phyloP scores from a whole-genome alignment of 2,888 invertebrate species.

The Empis stercorea region DNA sequence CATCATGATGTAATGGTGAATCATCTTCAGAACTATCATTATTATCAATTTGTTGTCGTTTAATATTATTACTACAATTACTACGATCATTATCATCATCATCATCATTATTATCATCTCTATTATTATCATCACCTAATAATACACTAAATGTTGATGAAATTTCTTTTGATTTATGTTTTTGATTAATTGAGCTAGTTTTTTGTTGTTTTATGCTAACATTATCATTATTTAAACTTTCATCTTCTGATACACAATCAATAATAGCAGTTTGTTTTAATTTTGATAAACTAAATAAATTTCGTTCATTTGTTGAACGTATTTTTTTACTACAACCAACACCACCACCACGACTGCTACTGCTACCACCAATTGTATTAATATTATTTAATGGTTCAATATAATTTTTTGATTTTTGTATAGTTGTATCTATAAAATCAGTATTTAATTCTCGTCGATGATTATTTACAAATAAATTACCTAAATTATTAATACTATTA shows the following conservation, averaged over 20 bases:
- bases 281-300: conserved; percentile 27
- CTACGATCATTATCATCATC: conserved; percentile 2
- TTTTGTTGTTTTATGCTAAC: neutral
- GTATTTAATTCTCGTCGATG: no score
- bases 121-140: neutral
- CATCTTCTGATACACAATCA: conserved; percentile 28
- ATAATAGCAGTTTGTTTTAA: conserved; percentile 34
- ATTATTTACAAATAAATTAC: no score
- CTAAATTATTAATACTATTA: no score
- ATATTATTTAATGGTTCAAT: no score
- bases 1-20: conserved; percentile 28
- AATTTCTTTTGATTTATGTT: conserved; percentile 11
- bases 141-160: neutral
- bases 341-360: no score
- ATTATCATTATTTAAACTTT: conserved; percentile 33
- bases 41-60: neutral
- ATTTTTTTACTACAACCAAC: no score
- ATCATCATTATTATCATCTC: conserved; percentile 3
- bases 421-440: no score
- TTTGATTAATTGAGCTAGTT: conserved; percentile 7
- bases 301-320: conserved; percentile 21
- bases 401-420: no score
- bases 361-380: no score
- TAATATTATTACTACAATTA: neutral
- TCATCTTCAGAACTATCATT: conserved; percentile 26